Evolutionary conservation across 2,797 vertebrate species (phyloP).

Genomic region (Syngnathus rostellatus): DNA sequence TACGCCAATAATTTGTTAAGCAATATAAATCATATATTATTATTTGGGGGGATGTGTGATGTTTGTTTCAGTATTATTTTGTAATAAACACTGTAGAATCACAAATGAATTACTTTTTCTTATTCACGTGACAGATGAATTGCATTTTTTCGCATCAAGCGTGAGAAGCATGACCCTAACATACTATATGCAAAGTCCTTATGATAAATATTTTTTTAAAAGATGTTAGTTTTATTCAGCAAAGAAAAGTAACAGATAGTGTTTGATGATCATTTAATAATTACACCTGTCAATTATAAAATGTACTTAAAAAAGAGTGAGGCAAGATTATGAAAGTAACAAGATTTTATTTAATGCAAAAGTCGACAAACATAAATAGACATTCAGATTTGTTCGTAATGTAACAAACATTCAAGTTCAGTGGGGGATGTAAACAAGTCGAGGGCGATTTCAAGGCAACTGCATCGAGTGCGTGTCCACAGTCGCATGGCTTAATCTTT

Average conservation of each 20-base stretch:
- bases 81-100: not conserved
- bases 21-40: no score
- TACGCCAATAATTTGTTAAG: not conserved
- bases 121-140: not conserved
- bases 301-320: not conserved
- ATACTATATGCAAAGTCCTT: no score
- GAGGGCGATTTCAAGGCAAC: constrained; percentile 37
- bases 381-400: constrained; percentile 59
- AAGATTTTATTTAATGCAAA: constrained; percentile 49
- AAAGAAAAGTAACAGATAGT: no score
- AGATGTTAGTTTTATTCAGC: no score
- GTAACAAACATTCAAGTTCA: constrained; percentile 41
- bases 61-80: not conserved
- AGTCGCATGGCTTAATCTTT: not conserved
- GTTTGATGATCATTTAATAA: no score
- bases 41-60: no score
- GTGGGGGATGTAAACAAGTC: constrained; percentile 55
- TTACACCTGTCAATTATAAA: no score
- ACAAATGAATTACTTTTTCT: not conserved
- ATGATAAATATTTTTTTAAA: no score
- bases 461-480: not conserved
- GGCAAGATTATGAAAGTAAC: constrained; percentile 23
- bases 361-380: constrained; percentile 57
- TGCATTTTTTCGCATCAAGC: no score
- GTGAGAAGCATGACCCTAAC: no score